These are phyloP conservation scores for Cyclopterus lumpus DNA, from an alignment of 2,797 vertebrate genomes.

Conservation along the genomic window DNA sequence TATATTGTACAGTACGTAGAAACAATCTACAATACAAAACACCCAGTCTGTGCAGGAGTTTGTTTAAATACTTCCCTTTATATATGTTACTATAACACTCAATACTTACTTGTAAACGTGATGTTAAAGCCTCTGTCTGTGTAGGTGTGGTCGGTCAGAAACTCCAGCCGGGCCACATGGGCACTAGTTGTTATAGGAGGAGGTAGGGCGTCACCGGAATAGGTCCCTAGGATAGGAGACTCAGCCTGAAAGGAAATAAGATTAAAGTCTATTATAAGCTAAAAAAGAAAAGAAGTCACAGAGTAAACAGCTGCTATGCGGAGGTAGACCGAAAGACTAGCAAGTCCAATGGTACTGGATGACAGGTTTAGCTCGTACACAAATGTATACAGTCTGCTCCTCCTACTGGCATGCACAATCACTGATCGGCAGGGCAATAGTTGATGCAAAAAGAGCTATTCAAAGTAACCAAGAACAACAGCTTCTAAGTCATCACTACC, in stretches of 20 bases:
- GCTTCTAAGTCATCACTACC: constrained; percentile 56
- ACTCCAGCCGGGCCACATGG: constrained; percentile 94
- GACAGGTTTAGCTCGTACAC: constrained; percentile 4
- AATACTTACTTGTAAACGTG: constrained; percentile 94
- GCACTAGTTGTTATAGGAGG: constrained; percentile 96
- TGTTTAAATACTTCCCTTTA: constrained; percentile 27
- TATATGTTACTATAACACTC: neutral
- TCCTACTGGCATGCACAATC: constrained; percentile 6
- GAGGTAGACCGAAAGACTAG: neutral
- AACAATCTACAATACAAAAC: constrained; percentile 11
- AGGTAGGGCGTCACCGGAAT: constrained; percentile 93
- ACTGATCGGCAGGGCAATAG: constrained; percentile 25
- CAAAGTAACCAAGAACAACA: constrained; percentile 27
- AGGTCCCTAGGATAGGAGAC: constrained; percentile 95
- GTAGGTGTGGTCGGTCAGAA: constrained; percentile 98
- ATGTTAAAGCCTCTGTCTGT: constrained; percentile 98
- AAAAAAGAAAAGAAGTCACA: neutral
- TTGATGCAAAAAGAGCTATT: constrained; percentile 17
- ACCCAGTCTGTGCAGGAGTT: constrained; percentile 18
- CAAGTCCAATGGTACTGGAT: constrained; percentile 16
- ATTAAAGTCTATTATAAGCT: neutral
- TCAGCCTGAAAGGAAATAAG: constrained; percentile 79
- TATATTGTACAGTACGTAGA: constrained; percentile 5
- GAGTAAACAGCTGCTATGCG: neutral
- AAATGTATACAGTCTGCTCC: constrained; percentile 26